Conservation (phyloP, 2,113 vertebrate genomes). For the Indri indri region DNA sequence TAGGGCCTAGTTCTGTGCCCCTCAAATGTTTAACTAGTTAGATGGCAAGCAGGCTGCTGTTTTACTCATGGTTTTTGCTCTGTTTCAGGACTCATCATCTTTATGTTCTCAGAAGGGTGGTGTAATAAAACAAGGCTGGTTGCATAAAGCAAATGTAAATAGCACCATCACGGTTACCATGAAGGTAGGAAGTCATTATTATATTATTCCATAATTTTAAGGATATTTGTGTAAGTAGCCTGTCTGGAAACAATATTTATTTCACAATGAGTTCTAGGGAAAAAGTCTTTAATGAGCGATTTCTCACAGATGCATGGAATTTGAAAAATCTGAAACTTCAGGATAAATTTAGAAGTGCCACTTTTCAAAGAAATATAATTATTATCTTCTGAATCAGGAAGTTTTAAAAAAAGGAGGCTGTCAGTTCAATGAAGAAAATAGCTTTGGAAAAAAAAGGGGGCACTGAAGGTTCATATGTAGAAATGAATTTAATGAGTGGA, state of each 20-base stretch:
- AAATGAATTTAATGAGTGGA: neutral
- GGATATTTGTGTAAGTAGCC: neutral
- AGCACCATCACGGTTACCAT: slow-evolving; percentile 98
- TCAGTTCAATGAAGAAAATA: slow-evolving; percentile 58
- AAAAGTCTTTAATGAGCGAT: neutral
- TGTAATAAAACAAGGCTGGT: slow-evolving; percentile 97
- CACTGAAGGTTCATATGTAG: neutral
- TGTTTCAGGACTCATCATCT: slow-evolving; percentile 91
- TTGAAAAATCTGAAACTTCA: slow-evolving; percentile 27
- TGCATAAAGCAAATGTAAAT: slow-evolving; percentile 97
- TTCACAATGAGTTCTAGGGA: neutral
- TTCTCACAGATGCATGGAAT: slow-evolving; percentile 5
- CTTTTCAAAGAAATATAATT: neutral
- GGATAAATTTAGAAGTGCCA: slow-evolving; percentile 38
- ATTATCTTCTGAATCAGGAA: slow-evolving; percentile 53
- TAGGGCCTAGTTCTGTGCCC: neutral
- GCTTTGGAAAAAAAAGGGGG: slow-evolving; percentile 23
- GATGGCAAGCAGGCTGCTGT: neutral
- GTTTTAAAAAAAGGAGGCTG: slow-evolving; percentile 53
- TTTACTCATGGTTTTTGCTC: slow-evolving; percentile 24
- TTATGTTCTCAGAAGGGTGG: slow-evolving; percentile 97
- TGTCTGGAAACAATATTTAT: neutral
- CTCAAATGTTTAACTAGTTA: neutral
- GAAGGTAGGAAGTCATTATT: slow-evolving; percentile 89
- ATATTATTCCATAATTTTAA: slow-evolving; percentile 3